Evolutionary conservation across 1,140 invertebrate genomes (phyloP).

Genomic region (Drosophila pandora): DNA sequence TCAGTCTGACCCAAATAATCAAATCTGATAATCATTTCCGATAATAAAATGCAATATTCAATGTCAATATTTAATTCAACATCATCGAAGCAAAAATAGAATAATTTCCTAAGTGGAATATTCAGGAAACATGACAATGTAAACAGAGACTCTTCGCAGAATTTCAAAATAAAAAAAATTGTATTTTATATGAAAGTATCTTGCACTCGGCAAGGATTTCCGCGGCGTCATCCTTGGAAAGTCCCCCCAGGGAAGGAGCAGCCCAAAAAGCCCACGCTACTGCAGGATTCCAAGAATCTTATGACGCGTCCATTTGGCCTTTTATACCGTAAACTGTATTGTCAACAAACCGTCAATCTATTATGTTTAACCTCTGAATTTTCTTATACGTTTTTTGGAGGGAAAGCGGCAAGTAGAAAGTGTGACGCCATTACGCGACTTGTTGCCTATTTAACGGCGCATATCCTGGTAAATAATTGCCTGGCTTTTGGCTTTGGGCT

Average conservation of each 20-base stretch:
- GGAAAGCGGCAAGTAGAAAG: background rate
- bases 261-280: slow-evolving; percentile 27
- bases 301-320: slow-evolving; percentile 39
- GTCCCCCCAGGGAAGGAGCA: background rate
- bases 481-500: slow-evolving; percentile 40
- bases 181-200: background rate
- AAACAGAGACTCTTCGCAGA: background rate
- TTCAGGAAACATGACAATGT: background rate
- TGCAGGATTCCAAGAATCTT: slow-evolving; percentile 48
- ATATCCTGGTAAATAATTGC: slow-evolving; percentile 70
- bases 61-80: background rate
- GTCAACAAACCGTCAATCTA: slow-evolving; percentile 56
- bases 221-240: slow-evolving; percentile 28
- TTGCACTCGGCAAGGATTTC: slow-evolving; percentile 37
- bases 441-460: slow-evolving; percentile 57
- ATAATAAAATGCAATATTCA: background rate
- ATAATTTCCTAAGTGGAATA: background rate
- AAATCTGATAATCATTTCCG: slow-evolving; percentile 9
- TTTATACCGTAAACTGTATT: slow-evolving; percentile 35
- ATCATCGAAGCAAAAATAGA: slow-evolving; percentile 21
- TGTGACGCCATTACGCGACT: slow-evolving; percentile 51
- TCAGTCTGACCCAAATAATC: slow-evolving; percentile 13
- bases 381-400: background rate
- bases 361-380: slow-evolving; percentile 12
- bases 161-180: slow-evolving; percentile 1